These are phyloP conservation scores for Aramus guarauna DNA, from an alignment of 2,113 vertebrate genomes.

Conservation along the genomic window DNA sequence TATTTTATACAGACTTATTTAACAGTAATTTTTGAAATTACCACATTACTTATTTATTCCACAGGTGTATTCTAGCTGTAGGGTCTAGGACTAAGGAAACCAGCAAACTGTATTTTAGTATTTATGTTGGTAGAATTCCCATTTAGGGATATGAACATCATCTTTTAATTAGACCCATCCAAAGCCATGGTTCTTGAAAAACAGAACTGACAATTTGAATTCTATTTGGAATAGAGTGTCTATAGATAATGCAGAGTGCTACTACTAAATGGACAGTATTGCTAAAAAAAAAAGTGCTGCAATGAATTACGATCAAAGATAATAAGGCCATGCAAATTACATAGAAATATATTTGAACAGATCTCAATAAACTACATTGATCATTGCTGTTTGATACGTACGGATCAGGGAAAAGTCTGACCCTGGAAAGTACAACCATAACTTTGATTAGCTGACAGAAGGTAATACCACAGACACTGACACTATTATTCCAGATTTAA, in stretches of 20 bases:
- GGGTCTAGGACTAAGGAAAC: not conserved
- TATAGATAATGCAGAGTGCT: not conserved
- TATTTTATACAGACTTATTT: not conserved
- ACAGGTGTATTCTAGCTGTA: not conserved
- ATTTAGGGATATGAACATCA: not conserved
- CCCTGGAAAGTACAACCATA: not conserved
- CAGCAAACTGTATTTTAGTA: not conserved
- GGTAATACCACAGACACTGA: not conserved
- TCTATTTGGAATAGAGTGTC: not conserved
- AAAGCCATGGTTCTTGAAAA: not conserved
- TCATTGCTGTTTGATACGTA: not conserved
- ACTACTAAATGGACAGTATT: not conserved
- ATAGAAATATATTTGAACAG: not conserved
- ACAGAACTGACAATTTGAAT: not conserved
- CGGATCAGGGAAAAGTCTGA: not conserved
- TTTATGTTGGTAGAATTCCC: not conserved
- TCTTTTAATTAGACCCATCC: not conserved
- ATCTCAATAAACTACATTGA: not conserved
- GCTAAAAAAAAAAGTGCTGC: not conserved
- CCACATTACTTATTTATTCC: not conserved
- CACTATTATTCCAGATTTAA: not conserved
- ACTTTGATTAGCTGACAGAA: not conserved
- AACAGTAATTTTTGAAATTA: not conserved
- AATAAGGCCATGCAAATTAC: not conserved
- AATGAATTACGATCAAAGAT: not conserved